Conservation (phyloP, 2,797 vertebrate species). For the Spondyliosoma cantharus region DNA sequence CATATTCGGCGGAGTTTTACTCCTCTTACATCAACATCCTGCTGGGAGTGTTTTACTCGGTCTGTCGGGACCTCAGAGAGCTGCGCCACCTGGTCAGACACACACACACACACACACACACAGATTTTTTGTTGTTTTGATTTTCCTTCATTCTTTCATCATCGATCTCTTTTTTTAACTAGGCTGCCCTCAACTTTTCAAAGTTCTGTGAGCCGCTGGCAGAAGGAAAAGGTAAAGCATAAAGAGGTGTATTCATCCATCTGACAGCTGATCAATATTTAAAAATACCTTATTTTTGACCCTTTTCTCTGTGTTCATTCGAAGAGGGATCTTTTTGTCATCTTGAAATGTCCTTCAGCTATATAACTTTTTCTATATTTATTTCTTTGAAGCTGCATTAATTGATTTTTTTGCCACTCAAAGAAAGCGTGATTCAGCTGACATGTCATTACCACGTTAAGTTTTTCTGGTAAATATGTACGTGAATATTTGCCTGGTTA, state of each 20-base stretch:
- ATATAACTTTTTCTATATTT: neutral
- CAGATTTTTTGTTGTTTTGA: slow-evolving; percentile 3
- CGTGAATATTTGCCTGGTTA: neutral
- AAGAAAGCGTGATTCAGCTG: neutral
- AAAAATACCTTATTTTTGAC: neutral
- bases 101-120: slow-evolving; percentile 3
- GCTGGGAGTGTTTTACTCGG: slow-evolving; percentile 96
- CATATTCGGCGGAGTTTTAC: slow-evolving; percentile 93
- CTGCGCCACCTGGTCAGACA: slow-evolving; percentile 93
- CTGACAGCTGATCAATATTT: slow-evolving; percentile 40
- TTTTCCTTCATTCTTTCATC: slow-evolving; percentile 25
- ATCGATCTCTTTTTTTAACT: slow-evolving; percentile 45
- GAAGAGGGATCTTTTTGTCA: neutral
- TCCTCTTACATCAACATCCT: slow-evolving; percentile 95
- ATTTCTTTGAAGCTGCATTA: neutral
- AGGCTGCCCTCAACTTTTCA: slow-evolving; percentile 95
- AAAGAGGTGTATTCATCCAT: slow-evolving; percentile 36
- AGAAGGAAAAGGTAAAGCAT: slow-evolving; percentile 90
- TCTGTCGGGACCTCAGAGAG: slow-evolving; percentile 95
- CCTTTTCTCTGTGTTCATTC: slow-evolving; percentile 11
- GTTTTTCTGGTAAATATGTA: neutral
- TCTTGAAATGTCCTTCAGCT: neutral
- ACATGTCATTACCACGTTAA: neutral
- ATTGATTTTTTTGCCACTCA: slow-evolving; percentile 1
- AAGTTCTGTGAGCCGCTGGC: slow-evolving; percentile 95